Base-by-base conservation (phyloP, 1,140 invertebrate species). In the Dendrolimus punctatus region DNA sequence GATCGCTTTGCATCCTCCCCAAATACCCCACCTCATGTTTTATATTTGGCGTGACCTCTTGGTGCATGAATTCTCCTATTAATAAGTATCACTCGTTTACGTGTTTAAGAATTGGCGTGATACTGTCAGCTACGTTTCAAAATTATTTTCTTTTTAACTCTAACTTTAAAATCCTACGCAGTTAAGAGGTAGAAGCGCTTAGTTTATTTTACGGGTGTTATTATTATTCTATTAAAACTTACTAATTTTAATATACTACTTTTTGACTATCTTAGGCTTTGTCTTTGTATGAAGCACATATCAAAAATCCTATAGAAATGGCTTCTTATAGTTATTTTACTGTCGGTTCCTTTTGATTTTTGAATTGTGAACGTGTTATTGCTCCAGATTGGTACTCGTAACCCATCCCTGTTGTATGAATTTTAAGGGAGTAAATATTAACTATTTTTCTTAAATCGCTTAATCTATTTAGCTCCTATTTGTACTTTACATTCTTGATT, bases 1-100 rank as follows among this genome's bases (percentile, higher is more conserved):
- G 80, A 80, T 81, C 74, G 83, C 83, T 86, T 86, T 84, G 83
- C 83, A 86, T 85, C 80, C 71, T 71, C 77, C 83, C 80, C 66
- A 61, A 77, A 57, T 72, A 76, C 69, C 73, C 23, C 23, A 23
- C 23, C 23, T 23, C 23, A 23, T 23, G 23, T 84, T 62, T 73
- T 75, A 80, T 76, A 77, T 76, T 83, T 86, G 83, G 83, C 83
- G 83, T 86, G 83, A 83, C 83, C 71, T 86, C 83, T 86, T 86
- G 83, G 83, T 80, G 83, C 83, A 86, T 86, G 83, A 66, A 61
- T 66, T 68, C 73, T 79, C 73, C 50, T 55, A 58, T 50, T 46
- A 23, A 49, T 58, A 62, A 58, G 60, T 57, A 53, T 49, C 55
- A 51, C 46, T 48, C 46, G 51, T 60, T 51, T 64, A 59, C 59